Conservation (phyloP, 1,140 invertebrate species). For the Phortica variegata region DNA sequence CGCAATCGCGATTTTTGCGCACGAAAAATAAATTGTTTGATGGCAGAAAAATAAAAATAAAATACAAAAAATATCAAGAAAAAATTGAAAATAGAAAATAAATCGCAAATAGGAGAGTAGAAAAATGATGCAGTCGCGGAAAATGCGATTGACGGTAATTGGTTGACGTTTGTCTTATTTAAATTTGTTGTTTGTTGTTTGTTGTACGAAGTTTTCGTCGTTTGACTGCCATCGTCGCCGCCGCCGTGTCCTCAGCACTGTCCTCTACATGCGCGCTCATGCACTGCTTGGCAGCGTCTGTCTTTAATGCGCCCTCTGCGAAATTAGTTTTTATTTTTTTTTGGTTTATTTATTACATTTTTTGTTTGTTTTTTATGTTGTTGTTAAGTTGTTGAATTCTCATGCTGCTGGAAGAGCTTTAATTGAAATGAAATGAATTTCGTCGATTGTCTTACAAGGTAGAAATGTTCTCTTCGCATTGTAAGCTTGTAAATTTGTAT, state of each 20-base stretch:
- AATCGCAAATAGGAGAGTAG: not conserved
- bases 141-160: constrained; percentile 57
- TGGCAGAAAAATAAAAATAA: too few species aligned
- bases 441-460: constrained; percentile 53
- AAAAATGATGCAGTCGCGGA: constrained; percentile 27
- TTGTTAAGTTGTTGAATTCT: too few species aligned
- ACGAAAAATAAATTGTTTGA: too few species aligned
- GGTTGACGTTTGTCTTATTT: constrained; percentile 57
- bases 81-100: too few species aligned
- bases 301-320: not conserved
- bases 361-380: constrained; percentile 19
- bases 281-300: constrained; percentile 5
- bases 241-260: constrained; percentile 3
- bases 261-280: constrained; percentile 22
- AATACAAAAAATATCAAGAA: too few species aligned
- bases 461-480: constrained; percentile 54
- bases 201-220: constrained; percentile 16
- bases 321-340: too few species aligned
- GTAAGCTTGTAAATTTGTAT: constrained; percentile 55
- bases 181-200: constrained; percentile 52
- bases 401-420: constrained; percentile 26
- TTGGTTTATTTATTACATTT: constrained; percentile 10
- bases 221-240: constrained; percentile 1
- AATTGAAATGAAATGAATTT: constrained; percentile 55
- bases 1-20: too few species aligned